Conservation (phyloP, 53 echinoderm and acorn worm species). For the Temnopleurus reevesii region DNA sequence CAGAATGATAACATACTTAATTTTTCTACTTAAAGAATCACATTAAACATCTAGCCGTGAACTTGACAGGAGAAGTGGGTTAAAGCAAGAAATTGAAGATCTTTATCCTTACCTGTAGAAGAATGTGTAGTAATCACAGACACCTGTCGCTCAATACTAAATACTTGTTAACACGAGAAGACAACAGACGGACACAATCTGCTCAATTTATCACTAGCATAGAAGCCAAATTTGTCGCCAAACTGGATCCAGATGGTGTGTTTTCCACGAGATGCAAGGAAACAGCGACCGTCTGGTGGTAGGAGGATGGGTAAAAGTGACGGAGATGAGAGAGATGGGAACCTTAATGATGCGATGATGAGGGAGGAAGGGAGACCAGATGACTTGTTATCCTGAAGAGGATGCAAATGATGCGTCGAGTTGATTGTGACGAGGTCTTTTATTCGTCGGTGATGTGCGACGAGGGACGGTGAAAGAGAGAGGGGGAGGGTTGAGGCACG, state of each 20-base stretch:
- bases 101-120: constrained; percentile 22
- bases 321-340: background rate
- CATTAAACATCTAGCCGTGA: no score
- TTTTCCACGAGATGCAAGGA: constrained; percentile 41
- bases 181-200: constrained; percentile 31
- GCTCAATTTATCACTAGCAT: constrained; percentile 5
- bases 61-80: background rate
- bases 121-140: background rate
- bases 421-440: background rate
- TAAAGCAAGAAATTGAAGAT: background rate
- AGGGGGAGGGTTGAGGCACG: background rate
- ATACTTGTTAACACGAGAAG: background rate
- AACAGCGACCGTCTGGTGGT: constrained; percentile 23
- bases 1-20: no score
- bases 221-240: constrained; percentile 25
- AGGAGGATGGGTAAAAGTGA: background rate
- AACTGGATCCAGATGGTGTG: constrained; percentile 31
- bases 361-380: constrained; percentile 9
- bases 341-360: constrained; percentile 51
- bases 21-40: no score
- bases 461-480: background rate
- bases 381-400: constrained; percentile 49
- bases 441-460: background rate
- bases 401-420: constrained; percentile 50
- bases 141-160: constrained; percentile 2